Conservation (phyloP, 2,888 invertebrate genomes). For the Luffia ferchaultella region DNA sequence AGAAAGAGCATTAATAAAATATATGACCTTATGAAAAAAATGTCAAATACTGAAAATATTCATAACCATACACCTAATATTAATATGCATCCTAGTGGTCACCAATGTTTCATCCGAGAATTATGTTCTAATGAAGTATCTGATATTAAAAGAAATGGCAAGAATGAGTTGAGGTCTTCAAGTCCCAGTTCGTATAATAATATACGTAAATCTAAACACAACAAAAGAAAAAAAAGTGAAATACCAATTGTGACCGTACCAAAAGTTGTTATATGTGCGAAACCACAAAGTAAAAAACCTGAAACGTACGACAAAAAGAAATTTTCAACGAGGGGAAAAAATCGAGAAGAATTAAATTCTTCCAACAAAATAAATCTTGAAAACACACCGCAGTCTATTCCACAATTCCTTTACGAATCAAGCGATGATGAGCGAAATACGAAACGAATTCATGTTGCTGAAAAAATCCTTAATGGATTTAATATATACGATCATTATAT, state of each 20-base stretch:
- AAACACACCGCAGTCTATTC: slow-evolving; percentile 48
- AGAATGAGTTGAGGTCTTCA: slow-evolving; percentile 25
- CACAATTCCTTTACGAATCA: slow-evolving; percentile 43
- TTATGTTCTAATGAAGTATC: slow-evolving; percentile 17
- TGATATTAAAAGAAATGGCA: slow-evolving; percentile 13
- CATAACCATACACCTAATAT: too few species aligned
- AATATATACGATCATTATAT: neutral
- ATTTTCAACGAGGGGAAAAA: slow-evolving; percentile 26
- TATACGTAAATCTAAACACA: slow-evolving; percentile 13
- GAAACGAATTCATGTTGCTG: neutral
- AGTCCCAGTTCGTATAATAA: slow-evolving; percentile 33
- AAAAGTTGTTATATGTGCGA: slow-evolving; percentile 43
- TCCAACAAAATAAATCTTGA: slow-evolving; percentile 21
- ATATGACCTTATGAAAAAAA: slow-evolving; percentile 40
- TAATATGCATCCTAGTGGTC: too few species aligned
- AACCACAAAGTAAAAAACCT: slow-evolving; percentile 21
- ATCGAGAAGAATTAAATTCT: slow-evolving; percentile 16
- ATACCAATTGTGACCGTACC: slow-evolving; percentile 17
- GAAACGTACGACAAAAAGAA: slow-evolving; percentile 23
- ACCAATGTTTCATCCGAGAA: too few species aligned
- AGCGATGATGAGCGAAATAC: slow-evolving; percentile 21
- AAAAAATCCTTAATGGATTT: neutral
- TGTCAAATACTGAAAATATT: slow-evolving; percentile 25
- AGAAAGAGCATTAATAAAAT: slow-evolving; percentile 48
- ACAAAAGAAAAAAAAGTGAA: slow-evolving; percentile 9